phyloP scores from a whole-genome alignment of 2,888 invertebrate species.

The Scrobipalpa costella region DNA sequence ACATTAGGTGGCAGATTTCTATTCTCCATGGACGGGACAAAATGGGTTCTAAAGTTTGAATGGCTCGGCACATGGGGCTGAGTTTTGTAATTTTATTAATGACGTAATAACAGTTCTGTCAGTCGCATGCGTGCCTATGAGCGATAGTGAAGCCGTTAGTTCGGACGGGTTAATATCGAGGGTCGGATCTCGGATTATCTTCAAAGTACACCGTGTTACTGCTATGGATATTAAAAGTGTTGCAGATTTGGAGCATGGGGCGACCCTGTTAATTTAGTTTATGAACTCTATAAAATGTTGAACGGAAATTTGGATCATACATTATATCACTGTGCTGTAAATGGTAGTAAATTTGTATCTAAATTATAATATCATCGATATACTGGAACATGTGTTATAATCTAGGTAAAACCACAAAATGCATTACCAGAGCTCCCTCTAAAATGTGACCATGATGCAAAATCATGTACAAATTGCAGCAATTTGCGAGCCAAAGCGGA shows the following conservation, averaged over 20 bases:
- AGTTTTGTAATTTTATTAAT: conserved; percentile 82
- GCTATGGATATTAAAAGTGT: conserved; percentile 24
- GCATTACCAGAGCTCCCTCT: background rate
- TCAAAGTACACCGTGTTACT: conserved; percentile 48
- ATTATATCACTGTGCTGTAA: background rate
- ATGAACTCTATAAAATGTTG: conserved; percentile 8
- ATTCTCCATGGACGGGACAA: conserved; percentile 38
- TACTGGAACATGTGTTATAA: background rate
- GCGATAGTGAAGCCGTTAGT: conserved; percentile 78
- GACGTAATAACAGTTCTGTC: conserved; percentile 81
- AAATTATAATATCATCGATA: background rate
- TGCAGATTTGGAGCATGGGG: conserved; percentile 16
- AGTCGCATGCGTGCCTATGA: conserved; percentile 77
- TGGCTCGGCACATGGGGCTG: conserved; percentile 67
- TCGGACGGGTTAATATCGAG: conserved; percentile 78
- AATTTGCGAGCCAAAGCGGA: conserved; percentile 46
- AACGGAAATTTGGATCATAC: background rate
- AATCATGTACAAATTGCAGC: conserved; percentile 42
- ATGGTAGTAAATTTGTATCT: background rate
- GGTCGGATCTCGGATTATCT: conserved; percentile 70
- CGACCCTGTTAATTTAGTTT: conserved; percentile 6
- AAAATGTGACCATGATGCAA: conserved; percentile 32
- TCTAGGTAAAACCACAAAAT: conserved; percentile 16
- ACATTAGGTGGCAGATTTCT: conserved; percentile 15
- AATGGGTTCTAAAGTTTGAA: conserved; percentile 67